Base-by-base conservation (phyloP, 2,113 vertebrate species). In the Mugil cephalus region DNA sequence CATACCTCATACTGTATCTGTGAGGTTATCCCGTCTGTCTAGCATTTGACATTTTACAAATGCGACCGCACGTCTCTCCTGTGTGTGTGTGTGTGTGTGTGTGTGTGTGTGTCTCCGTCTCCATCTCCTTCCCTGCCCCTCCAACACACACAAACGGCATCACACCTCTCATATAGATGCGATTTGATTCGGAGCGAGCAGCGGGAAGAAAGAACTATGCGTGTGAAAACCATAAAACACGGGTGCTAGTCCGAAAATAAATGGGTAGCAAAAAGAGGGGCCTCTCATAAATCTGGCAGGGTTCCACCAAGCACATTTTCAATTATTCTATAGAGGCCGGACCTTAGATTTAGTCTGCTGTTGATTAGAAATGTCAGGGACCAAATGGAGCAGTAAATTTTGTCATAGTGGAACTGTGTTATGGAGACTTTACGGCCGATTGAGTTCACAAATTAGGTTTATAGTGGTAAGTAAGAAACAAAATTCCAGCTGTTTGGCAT, bases 141-240 rank as follows among this genome's bases (percentile, higher is more conserved):
- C 65, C 39, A 61, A 65, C 77, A 84, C 72, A 84, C 72, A 69
- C 63, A 82, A 50, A 77, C 69, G 30, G 55, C 81, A 85, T 89
- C 82, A 79, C 91, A 88, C 87, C 80, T 87, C 74, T 30, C 64
- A 54, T 86, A 74, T 82, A 80, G 81, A 70, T 61, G 54, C 46
- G 1, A 12, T 72, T 84, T 80, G 80, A 81, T 83, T 83, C 55
- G 73, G 75, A 69, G n/a, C n/a, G 71, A 85, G 63, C 84, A 83
- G 83, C 64, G 69, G 74, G 82, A 55, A 80, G 69, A 61, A 53
- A 79, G 79, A 73, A 70, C 59, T 11, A 45, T 82, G 61, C 17
- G 58, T 59, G 61, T 50, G 62, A 53, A 67, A 69, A 64, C 38
- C 55, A 62, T 66, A 74, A 77, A 91, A 69, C 61, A 55, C 50